Conservation (phyloP, 1,140 invertebrate genomes). For the Riptortus pedestris region DNA sequence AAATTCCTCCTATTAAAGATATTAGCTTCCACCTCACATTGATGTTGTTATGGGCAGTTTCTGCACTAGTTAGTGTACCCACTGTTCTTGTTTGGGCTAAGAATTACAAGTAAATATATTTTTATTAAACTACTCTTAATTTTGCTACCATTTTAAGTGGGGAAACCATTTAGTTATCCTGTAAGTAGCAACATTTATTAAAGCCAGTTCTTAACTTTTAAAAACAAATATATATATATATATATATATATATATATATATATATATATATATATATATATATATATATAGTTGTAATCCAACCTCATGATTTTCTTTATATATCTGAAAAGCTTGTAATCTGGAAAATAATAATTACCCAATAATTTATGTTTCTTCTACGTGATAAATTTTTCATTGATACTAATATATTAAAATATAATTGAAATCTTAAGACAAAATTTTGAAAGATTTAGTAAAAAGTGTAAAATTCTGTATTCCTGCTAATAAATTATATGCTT, state of each 20-base stretch:
- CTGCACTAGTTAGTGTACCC: constrained; percentile 38
- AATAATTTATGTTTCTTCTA: too few relatives aligned
- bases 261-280: background rate
- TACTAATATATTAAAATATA: too few relatives aligned
- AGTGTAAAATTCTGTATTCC: too few relatives aligned
- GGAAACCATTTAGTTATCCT: background rate
- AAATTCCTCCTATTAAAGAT: constrained; percentile 24
- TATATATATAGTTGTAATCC: background rate
- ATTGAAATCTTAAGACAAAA: too few relatives aligned
- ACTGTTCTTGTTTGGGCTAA: constrained; percentile 41
- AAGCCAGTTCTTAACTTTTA: constrained; percentile 2
- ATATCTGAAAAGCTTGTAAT: too few relatives aligned
- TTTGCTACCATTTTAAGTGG: constrained; percentile 17
- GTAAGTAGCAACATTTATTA: too few relatives aligned
- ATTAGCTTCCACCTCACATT: constrained; percentile 36
- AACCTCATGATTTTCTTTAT: too few relatives aligned
- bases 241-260: background rate
- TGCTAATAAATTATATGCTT: too few relatives aligned
- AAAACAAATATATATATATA: constrained; percentile 8
- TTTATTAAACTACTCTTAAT: background rate
- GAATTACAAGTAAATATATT: constrained; percentile 37
- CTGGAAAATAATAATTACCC: too few relatives aligned
- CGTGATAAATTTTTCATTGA: too few relatives aligned
- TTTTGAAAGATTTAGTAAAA: too few relatives aligned
- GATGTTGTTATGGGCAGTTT: constrained; percentile 37